Percentiles rank a stretch among this genome's conserved stretches.
These are phyloP conservation scores for Metopolophium dirhodum DNA, from an alignment of 1,140 invertebrate species.

Conservation along the genomic window DNA sequence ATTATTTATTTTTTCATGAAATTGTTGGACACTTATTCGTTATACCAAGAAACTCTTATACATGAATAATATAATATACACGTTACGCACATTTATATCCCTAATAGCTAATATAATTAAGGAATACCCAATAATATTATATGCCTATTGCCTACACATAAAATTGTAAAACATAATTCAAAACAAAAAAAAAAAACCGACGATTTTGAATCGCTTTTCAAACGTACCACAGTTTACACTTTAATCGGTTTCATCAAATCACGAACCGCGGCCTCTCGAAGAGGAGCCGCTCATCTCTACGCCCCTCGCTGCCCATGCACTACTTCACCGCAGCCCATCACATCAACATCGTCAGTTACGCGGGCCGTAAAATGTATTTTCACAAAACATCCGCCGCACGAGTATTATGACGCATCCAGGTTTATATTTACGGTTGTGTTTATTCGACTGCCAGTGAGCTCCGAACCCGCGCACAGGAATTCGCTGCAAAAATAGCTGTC, in stretches of 20 bases:
- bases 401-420: not conserved
- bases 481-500: not conserved
- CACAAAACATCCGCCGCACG: not conserved
- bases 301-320: too few relatives aligned
- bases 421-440: constrained; percentile 17
- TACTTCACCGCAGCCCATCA: not conserved
- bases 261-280: not conserved
- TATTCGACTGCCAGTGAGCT: not conserved
- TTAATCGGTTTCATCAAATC: constrained; percentile 6
- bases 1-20: not conserved
- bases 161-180: not conserved
- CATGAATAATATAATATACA: too few relatives aligned
- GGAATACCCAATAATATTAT: not conserved
- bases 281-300: not conserved
- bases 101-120: too few relatives aligned
- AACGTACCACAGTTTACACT: not conserved
- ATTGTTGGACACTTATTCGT: not conserved
- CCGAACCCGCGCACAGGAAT: not conserved
- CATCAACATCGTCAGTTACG: not conserved
- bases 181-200: not conserved
- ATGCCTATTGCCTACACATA: not conserved
- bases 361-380: constrained; percentile 5
- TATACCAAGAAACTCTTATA: not conserved
- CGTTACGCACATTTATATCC: too few relatives aligned
- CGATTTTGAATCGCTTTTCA: not conserved